Percentiles rank a stretch among this genome's conserved stretches.
phyloP scores from a whole-genome alignment of 1,140 invertebrate genomes.

The Nautilus pompilius region DNA sequence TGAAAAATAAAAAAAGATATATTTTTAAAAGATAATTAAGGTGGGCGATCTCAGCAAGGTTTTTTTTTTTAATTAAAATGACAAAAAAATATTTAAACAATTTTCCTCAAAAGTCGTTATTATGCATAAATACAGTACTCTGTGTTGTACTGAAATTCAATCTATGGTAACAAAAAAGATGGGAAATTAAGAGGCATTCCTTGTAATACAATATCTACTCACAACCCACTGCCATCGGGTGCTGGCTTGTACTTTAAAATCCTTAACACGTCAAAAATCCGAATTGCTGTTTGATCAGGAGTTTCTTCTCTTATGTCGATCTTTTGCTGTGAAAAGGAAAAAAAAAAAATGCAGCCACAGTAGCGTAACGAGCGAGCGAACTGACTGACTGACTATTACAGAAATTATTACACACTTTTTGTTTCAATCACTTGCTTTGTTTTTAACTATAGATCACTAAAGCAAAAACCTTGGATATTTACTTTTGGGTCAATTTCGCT shows the following conservation, averaged over 20 bases:
- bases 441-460: too few species aligned
- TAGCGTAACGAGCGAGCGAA: too few species aligned
- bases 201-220: conserved; percentile 16
- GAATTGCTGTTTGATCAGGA: conserved; percentile 62
- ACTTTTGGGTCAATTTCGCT: conserved; percentile 65
- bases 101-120: background rate
- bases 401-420: too few species aligned
- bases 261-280: conserved; percentile 62
- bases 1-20: too few species aligned
- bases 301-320: conserved; percentile 66
- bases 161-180: conserved; percentile 2
- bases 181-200: background rate
- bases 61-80: too few species aligned
- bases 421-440: too few species aligned
- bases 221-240: conserved; percentile 58
- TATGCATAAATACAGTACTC: background rate
- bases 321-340: conserved; percentile 51
- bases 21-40: too few species aligned
- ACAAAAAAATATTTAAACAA: too few species aligned
- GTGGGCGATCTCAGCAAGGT: too few species aligned
- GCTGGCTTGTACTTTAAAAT: conserved; percentile 71
- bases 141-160: background rate
- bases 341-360: background rate
- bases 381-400: too few species aligned
- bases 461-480: conserved; percentile 7